Evolutionary conservation across 2,888 invertebrate genomes (phyloP), one percentile per base, ranked within the genome.

Genomic region (Eledone cirrhosa): DNA sequence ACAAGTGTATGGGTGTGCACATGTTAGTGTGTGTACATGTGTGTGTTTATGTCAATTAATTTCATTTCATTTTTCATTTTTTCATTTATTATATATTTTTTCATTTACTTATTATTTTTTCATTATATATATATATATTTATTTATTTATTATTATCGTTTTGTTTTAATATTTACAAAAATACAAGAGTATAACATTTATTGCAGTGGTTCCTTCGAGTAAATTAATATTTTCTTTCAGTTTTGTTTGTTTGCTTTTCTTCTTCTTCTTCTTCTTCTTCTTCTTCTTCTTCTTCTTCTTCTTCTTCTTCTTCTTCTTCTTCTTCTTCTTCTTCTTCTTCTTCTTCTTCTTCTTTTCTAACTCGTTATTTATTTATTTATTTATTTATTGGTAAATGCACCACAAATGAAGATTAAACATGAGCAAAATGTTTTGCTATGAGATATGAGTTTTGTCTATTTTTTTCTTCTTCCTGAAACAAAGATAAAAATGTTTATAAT

Each of bases 371-470:
- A 11, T 41, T 41, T 41, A 48, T 53, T 53, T 47, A 31, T 59
- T 31, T 29, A 27, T 24, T n/a, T 59, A 59, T 76, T 41, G 24
- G 33, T 31, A 67, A 41, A 48, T 48, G 27, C 48, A 24, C 24
- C 78, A 74, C n/a, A 63, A 48, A 27, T 63, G 48, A 33, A 69
- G 13, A 31, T 22, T 48, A 77, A 19, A 24, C 47, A 48, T 11
- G 65, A 27, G 24, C n/a, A 27, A 27, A n/a, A 27, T 63, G 65
- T 27, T 24, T 63, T 63, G 24, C 65, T 63, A 27, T 63, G 65
- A 27, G 76, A 78, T 19, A 78, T 81, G 41, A 41, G 41, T 41
- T 41, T 41, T 41, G n/a, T n/a, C n/a, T n/a, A n/a, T n/a, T n/a
- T n/a, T n/a, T n/a, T n/a, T n/a, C n/a, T n/a, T n/a, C n/a, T n/a